These are phyloP conservation scores for Phalloptychus januarius DNA, from an alignment of 2,797 vertebrate species.

Conservation along the genomic window DNA sequence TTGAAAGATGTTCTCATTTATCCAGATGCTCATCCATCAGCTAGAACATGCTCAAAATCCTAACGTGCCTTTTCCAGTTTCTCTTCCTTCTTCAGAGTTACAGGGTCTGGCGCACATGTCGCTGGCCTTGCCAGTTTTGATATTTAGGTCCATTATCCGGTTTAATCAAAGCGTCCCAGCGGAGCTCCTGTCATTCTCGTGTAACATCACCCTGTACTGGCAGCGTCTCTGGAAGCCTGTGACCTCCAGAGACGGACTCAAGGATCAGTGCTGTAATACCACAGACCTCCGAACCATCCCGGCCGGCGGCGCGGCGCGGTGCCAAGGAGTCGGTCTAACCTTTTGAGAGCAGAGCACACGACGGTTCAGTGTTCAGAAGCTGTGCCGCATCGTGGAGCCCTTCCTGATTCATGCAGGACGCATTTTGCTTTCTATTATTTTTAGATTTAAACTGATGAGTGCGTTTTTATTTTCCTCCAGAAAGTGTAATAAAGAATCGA, in stretches of 20 bases:
- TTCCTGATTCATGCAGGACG: background rate
- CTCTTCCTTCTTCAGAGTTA: slow-evolving; percentile 5
- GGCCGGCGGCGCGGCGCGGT: background rate
- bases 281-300: slow-evolving; percentile 43
- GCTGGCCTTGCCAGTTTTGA: slow-evolving; percentile 36
- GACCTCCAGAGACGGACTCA: slow-evolving; percentile 30
- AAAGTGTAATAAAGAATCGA: background rate
- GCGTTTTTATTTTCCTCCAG: background rate
- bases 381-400: background rate
- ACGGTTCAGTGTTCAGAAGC: background rate
- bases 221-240: slow-evolving; percentile 41
- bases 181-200: slow-evolving; percentile 41
- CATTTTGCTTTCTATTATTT: background rate
- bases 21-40: background rate
- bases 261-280: slow-evolving; percentile 31
- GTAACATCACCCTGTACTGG: slow-evolving; percentile 49
- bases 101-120: slow-evolving; percentile 17
- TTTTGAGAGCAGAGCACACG: background rate
- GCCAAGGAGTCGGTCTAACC: slow-evolving; percentile 15
- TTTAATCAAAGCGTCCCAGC: slow-evolving; percentile 21
- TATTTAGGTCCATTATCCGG: slow-evolving; percentile 27
- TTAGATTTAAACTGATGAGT: background rate
- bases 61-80: background rate
- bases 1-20: background rate
- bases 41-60: background rate